Conservation (phyloP, 1,140 invertebrate species). For the Drosophila seguyi region DNA sequence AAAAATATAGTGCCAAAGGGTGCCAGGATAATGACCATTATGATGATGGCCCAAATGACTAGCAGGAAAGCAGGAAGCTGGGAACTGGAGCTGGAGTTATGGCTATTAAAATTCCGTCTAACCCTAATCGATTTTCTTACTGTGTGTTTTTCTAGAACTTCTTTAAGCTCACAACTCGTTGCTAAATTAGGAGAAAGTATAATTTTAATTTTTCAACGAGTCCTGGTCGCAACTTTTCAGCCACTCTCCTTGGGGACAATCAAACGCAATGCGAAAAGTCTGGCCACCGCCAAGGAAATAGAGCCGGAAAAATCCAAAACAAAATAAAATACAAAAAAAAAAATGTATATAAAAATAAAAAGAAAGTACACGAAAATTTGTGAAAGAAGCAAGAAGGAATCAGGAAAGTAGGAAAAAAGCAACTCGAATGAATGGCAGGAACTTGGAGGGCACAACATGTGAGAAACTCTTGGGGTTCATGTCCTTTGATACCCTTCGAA, state of each 20-base stretch:
- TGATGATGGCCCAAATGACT: constrained; percentile 41
- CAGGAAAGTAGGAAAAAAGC: constrained; percentile 12
- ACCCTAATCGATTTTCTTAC: constrained; percentile 10
- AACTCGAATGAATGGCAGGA: neutral
- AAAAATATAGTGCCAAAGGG: constrained; percentile 15
- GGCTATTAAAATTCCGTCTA: constrained; percentile 19
- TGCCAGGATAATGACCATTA: constrained; percentile 49
- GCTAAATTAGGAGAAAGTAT: constrained; percentile 58
- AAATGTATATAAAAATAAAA: neutral
- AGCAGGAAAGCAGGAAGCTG: constrained; percentile 7
- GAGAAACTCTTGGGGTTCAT: constrained; percentile 5
- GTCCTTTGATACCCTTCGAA: neutral
- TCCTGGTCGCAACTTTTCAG: constrained; percentile 6
- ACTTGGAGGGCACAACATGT: constrained; percentile 38
- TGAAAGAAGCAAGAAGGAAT: constrained; percentile 20
- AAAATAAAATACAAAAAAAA: neutral
- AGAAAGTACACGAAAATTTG: constrained; percentile 11
- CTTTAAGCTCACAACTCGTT: no score
- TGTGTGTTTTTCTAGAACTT: neutral
- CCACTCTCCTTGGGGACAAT: constrained; percentile 32
- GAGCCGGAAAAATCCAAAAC: constrained; percentile 22
- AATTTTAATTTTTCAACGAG: constrained; percentile 57
- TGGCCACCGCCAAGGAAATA: constrained; percentile 23
- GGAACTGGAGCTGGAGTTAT: neutral
- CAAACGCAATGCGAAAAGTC: constrained; percentile 66